Base-by-base conservation (phyloP, 2,888 invertebrate genomes). In the Andrena praecox region DNA sequence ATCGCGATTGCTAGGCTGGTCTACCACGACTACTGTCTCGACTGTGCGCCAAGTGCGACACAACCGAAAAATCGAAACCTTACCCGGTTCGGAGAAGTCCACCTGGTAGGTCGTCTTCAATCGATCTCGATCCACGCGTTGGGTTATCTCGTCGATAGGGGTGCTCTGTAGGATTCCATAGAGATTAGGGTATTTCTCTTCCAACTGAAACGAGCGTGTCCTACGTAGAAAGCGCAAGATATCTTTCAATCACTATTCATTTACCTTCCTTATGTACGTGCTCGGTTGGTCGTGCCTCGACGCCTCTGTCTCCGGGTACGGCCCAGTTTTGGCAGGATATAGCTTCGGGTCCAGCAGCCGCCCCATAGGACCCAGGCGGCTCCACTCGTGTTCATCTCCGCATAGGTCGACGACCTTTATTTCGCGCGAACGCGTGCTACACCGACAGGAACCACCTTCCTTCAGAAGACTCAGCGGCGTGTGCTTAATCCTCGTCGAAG, bases 171-270 rank as follows among this genome's bases (percentile, higher is more conserved):
- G 90, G 69, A 96, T 95, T 92, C 95, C 96, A 92, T 96, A 96
- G 87, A 96, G 95, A 94, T 95, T 95, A 42, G 96, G 96, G 91
- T 96, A 96, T 88, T 96, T 96, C 54, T 95, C 95, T 93, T 96
- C 95, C 29, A 96, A 92, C 96, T 96, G 91, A 60, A 86, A 82
- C 59, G 12, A 60, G 1, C 8, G 50, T 48, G 7, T 33, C 35
- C 35, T 20, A 27, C 48, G 48, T 75, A 54, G 12, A 8, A 16
- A 42, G 54, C n/a, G 12, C 2, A 33, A 66, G 0, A 8, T 1
- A n/a, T 1, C 7, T 29, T 67, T 59, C 4, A 0, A 63, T 27
- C 2, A 7, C 1, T 5, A 8, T 52, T 42, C 0, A 48, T 33
- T 77, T 93, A 96, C 96, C 94, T 96, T 96, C 94, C 92, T 95